Percentiles rank a stretch among this genome's conserved stretches.
phyloP scores from a whole-genome alignment of 2,113 vertebrate species.

The Apodemus speciosus region DNA sequence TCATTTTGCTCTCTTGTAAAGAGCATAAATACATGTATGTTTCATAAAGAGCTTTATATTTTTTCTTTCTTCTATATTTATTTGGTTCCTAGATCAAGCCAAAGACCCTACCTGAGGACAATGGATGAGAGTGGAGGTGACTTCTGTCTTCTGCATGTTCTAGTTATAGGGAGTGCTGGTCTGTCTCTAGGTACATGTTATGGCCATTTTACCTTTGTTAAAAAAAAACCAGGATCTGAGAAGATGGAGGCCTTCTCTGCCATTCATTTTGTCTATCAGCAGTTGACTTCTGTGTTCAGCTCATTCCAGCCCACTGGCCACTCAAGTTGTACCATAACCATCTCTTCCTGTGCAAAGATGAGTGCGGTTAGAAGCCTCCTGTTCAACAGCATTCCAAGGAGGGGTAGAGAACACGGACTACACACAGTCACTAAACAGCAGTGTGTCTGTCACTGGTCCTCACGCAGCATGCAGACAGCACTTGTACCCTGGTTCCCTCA shows the following conservation, averaged over 20 bases:
- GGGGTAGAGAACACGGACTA: not conserved
- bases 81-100: not conserved
- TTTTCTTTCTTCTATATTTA: not conserved
- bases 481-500: no score
- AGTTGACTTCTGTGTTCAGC: not conserved
- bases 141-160: not conserved
- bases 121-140: not conserved
- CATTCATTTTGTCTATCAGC: fast-evolving
- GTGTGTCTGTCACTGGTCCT: not conserved
- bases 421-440: not conserved
- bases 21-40: no score
- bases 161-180: no score
- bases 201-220: not conserved
- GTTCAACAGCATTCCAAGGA: not conserved
- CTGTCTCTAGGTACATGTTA: not conserved
- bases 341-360: not conserved
- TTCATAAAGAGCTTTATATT: not conserved
- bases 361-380: no score
- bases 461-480: not conserved
- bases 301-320: not conserved
- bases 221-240: not conserved
- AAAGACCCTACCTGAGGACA: not conserved
- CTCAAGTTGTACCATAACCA: fast-evolving
- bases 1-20: not conserved
- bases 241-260: not conserved